phyloP scores from a whole-genome alignment of 2,797 vertebrate genomes.

The Ctenopoma kingsleyae region DNA sequence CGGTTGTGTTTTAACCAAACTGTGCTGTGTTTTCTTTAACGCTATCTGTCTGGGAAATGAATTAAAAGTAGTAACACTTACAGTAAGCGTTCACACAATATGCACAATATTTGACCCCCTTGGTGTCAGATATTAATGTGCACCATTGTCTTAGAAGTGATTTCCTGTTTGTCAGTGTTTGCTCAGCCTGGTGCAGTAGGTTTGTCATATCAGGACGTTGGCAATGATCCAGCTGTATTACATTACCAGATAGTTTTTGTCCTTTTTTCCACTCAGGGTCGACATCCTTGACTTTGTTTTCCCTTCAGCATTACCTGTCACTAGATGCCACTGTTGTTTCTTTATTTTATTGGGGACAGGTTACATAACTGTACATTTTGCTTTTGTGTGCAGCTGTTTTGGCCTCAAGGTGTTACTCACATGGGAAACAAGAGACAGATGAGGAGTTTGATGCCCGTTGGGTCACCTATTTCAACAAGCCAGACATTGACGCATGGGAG shows the following conservation, averaged over 20 bases:
- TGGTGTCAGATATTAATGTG: too few species aligned
- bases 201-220: conserved; percentile 37
- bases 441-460: conserved; percentile 99
- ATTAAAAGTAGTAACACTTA: not conserved
- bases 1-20: too few species aligned
- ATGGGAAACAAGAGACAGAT: conserved; percentile 93
- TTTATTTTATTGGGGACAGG: not conserved
- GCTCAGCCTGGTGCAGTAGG: conserved; percentile 4
- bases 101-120: fast-evolving
- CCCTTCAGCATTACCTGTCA: not conserved
- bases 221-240: conserved; percentile 42
- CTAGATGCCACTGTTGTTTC: not conserved
- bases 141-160: not conserved
- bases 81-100: not conserved
- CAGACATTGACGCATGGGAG: conserved; percentile 97
- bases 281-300: conserved; percentile 18
- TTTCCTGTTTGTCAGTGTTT: not conserved
- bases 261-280: not conserved
- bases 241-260: conserved; percentile 15
- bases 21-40: not conserved
- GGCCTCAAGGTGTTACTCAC: conserved; percentile 91
- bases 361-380: not conserved
- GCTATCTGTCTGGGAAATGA: not conserved
- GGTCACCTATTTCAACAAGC: conserved; percentile 97
- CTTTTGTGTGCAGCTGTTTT: conserved; percentile 74